Evolutionary conservation across 2,888 invertebrate genomes (phyloP).

Genomic region (Campoletis raptor): DNA sequence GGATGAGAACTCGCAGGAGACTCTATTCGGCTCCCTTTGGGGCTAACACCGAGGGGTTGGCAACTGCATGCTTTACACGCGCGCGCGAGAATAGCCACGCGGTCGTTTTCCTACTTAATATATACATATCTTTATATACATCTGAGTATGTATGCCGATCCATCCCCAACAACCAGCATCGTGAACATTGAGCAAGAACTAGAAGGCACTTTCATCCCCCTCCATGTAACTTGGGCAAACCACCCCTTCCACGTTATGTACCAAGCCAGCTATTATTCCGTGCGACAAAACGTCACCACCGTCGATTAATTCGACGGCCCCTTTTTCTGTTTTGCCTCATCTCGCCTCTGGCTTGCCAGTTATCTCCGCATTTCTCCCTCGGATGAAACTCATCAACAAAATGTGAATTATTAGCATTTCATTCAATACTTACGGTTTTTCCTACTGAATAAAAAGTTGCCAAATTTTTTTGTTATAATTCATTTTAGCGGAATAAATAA

Average conservation of each 20-base stretch:
- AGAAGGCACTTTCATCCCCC: conserved; percentile 64
- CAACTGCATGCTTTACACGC: conserved; percentile 57
- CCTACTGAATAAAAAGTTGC: background rate
- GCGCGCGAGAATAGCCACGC: conserved; percentile 64
- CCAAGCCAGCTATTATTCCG: conserved; percentile 70
- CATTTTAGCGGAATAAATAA: background rate
- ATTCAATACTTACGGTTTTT: background rate
- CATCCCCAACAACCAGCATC: conserved; percentile 49
- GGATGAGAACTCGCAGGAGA: conserved; percentile 42
- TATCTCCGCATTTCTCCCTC: conserved; percentile 46
- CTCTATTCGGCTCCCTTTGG: conserved; percentile 65
- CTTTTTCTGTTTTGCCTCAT: conserved; percentile 66
- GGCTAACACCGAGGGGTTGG: conserved; percentile 69
- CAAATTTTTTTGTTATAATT: background rate
- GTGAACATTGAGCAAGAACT: conserved; percentile 47
- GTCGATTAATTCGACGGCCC: conserved; percentile 74
- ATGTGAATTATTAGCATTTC: background rate
- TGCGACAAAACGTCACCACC: conserved; percentile 73
- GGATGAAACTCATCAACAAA: background rate
- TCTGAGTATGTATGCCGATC: conserved; percentile 12
- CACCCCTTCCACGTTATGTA: conserved; percentile 66
- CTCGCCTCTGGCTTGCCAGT: conserved; percentile 19
- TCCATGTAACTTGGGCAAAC: conserved; percentile 11
- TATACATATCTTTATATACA: background rate
- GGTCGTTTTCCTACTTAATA: conserved; percentile 26